phyloP scores from a whole-genome alignment of 2,888 invertebrate species.

The Apotomis betuletana region DNA sequence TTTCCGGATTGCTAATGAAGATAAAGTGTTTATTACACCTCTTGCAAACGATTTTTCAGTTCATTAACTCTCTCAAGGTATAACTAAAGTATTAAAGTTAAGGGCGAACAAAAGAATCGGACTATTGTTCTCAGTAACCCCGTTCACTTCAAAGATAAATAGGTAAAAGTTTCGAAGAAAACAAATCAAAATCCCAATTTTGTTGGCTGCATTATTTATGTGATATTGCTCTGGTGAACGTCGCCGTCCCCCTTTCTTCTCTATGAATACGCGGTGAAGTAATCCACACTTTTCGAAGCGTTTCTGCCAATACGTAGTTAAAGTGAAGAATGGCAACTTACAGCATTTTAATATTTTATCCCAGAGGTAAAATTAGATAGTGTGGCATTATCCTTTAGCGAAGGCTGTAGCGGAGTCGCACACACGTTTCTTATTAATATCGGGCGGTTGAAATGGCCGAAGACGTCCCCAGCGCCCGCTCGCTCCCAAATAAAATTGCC shows the following conservation, averaged over 20 bases:
- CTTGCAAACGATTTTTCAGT: slow-evolving; percentile 60
- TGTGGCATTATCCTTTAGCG: slow-evolving; percentile 56
- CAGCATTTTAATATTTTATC: slow-evolving; percentile 14
- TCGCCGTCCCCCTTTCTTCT: slow-evolving; percentile 74
- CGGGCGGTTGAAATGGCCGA: slow-evolving; percentile 78
- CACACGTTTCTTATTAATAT: slow-evolving; percentile 83
- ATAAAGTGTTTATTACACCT: not conserved
- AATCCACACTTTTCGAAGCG: slow-evolving; percentile 72
- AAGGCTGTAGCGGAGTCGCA: slow-evolving; percentile 61
- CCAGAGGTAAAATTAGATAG: slow-evolving; percentile 48
- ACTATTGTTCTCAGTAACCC: slow-evolving; percentile 62
- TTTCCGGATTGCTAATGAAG: slow-evolving; percentile 8
- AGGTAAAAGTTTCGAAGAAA: slow-evolving; percentile 76
- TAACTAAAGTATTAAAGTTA: slow-evolving; percentile 49
- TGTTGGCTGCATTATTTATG: slow-evolving; percentile 81
- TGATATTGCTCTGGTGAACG: slow-evolving; percentile 76
- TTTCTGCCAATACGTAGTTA: slow-evolving; percentile 59
- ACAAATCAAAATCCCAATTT: slow-evolving; percentile 83
- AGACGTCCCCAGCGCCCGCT: slow-evolving; percentile 82
- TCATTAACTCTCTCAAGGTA: slow-evolving; percentile 54
- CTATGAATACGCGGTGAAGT: slow-evolving; percentile 69
- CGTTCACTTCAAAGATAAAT: slow-evolving; percentile 70
- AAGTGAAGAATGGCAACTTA: slow-evolving; percentile 20
- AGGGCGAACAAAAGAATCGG: slow-evolving; percentile 56
- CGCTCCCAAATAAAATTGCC: slow-evolving; percentile 85